A percentile compares a stretch with the other conserved stretches of the same genome.
phyloP scores from a whole-genome alignment of 2,797 vertebrate genomes.

The Gambelia wislizenii region DNA sequence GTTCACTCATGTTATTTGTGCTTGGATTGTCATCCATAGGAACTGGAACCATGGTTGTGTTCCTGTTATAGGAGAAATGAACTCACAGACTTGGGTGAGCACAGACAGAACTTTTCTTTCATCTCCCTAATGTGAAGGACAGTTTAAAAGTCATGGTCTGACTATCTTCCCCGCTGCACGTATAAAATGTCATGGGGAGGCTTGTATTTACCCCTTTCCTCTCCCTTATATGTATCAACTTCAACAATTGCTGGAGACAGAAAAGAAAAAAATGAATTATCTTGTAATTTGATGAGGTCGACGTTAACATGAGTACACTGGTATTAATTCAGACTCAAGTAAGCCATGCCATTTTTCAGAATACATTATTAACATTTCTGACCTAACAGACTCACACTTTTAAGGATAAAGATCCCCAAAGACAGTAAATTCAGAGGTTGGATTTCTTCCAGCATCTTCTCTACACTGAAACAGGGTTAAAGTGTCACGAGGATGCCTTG shows the following conservation, averaged over 20 bases:
- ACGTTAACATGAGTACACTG: conserved; percentile 55
- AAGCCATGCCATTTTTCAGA: conserved; percentile 50
- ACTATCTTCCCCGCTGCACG: conserved; percentile 51
- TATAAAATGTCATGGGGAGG: conserved; percentile 52
- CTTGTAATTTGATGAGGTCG: conserved; percentile 68
- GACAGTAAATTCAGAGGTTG: conserved; percentile 41
- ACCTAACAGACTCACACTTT: conserved; percentile 10
- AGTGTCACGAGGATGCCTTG: conserved; percentile 42
- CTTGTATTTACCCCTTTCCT: not conserved
- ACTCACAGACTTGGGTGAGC: conserved; percentile 53
- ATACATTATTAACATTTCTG: conserved; percentile 39
- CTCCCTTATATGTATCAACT: conserved; percentile 44
- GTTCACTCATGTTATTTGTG: conserved; percentile 37
- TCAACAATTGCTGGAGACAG: conserved; percentile 47
- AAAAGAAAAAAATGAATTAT: conserved; percentile 59
- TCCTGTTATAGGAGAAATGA: conserved; percentile 48
- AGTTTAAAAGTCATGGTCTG: conserved; percentile 57
- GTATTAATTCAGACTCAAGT: conserved; percentile 56
- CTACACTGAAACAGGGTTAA: conserved; percentile 40
- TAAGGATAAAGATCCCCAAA: conserved; percentile 46
- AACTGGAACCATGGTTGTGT: conserved; percentile 25
- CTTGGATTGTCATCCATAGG: conserved; percentile 42
- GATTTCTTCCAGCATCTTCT: conserved; percentile 54
- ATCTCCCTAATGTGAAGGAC: conserved; percentile 60
- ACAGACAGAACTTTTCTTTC: conserved; percentile 56